Conservation (phyloP, 2,797 vertebrate species). For the Myotis findleyi region DNA sequence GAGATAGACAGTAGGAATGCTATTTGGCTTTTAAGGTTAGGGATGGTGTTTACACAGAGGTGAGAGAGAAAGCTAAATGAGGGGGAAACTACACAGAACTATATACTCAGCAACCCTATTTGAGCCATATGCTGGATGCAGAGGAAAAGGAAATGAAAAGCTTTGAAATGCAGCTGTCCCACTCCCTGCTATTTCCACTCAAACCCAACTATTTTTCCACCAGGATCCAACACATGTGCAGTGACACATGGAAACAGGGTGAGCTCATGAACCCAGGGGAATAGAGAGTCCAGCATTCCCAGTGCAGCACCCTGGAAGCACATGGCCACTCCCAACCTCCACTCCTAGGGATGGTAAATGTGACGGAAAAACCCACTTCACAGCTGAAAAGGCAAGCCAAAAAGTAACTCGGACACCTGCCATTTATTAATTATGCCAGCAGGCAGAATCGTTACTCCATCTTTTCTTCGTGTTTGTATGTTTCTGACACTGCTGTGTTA, state of each 20-base stretch:
- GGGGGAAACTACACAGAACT: background rate
- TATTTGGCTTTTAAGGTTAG: constrained; percentile 21
- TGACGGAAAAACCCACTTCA: constrained; percentile 59
- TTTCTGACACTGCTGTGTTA: constrained; percentile 10
- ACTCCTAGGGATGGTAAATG: background rate
- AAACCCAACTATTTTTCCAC: constrained; percentile 72
- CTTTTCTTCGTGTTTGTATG: background rate
- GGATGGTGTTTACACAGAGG: background rate
- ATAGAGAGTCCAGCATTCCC: background rate
- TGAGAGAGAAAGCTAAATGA: background rate
- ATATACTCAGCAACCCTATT: background rate
- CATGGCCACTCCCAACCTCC: background rate
- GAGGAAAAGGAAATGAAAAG: constrained; percentile 73
- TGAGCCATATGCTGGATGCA: constrained; percentile 8
- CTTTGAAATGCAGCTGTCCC: constrained; percentile 66
- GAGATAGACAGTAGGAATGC: background rate
- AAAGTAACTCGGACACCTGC: constrained; percentile 6
- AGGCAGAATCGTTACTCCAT: background rate
- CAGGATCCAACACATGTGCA: constrained; percentile 42
- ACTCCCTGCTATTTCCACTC: constrained; percentile 77
- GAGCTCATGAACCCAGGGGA: constrained; percentile 74
- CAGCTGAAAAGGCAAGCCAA: constrained; percentile 33
- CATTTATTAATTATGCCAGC: constrained; percentile 37
- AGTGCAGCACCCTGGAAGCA: constrained; percentile 70
- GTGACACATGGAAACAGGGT: constrained; percentile 75